Percentiles rank a stretch among this genome's conserved stretches.
phyloP scores from a whole-genome alignment of 2,113 vertebrate genomes.

The Mirounga angustirostris region DNA sequence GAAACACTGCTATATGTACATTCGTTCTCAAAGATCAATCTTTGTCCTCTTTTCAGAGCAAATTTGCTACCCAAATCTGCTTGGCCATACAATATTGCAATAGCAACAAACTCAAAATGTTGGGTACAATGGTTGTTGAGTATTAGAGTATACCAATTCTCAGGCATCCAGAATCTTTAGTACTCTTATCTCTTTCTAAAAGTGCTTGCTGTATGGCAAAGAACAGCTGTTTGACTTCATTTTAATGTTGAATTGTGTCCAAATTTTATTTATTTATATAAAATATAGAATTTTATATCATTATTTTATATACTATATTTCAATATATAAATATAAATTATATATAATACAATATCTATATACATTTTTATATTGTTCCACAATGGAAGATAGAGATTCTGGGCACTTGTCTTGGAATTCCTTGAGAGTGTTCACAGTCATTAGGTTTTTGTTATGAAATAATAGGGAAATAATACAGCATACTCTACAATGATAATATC shows the following conservation, averaged over 20 bases:
- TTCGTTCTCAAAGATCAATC: background rate
- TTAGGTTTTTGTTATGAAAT: background rate
- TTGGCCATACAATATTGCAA: constrained; percentile 18
- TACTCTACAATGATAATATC: background rate
- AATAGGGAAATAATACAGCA: background rate
- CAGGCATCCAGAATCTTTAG: background rate
- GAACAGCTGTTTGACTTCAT: background rate
- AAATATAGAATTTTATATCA: background rate
- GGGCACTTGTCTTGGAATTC: background rate
- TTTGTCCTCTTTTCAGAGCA: background rate
- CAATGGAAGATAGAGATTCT: constrained; percentile 8
- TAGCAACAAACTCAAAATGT: constrained; percentile 46
- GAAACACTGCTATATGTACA: background rate
- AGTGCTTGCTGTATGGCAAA: background rate
- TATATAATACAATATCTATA: background rate
- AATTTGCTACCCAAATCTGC: constrained; percentile 22
- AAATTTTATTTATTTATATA: constrained; percentile 23
- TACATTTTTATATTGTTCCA: background rate
- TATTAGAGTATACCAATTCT: background rate
- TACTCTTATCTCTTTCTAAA: background rate
- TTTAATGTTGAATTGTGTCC: constrained; percentile 38
- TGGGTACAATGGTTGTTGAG: background rate
- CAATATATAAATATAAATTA: background rate
- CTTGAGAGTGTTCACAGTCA: background rate
- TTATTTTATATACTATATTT: background rate